Evolutionary conservation across 30 jellyfish, hydroid and myxozoan species (phyloP).

Genomic region (Catostylus mosaicus): DNA sequence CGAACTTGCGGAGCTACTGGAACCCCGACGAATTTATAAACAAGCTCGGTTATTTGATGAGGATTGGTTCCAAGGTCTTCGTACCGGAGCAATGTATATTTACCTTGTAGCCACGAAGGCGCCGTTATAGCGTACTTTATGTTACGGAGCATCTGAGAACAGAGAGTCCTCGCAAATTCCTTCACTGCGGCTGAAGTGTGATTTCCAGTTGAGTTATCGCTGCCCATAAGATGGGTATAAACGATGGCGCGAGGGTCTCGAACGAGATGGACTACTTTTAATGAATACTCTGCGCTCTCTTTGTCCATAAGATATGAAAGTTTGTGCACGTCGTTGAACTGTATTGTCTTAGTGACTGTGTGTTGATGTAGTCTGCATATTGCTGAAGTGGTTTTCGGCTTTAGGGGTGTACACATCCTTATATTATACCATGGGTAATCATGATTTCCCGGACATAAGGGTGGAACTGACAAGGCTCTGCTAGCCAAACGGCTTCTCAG

Average conservation of each 20-base stretch:
- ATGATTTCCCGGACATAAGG: conserved; percentile 94
- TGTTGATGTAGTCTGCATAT: conserved; percentile 98
- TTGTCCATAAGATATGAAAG: conserved; percentile 97
- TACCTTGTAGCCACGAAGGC: conserved; percentile 99
- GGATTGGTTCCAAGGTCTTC: conserved; percentile 99
- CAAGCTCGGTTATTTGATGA: conserved; percentile 97
- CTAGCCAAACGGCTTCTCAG: conserved; percentile 98
- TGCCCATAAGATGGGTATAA: conserved; percentile 84
- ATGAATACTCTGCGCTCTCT: conserved; percentile 96
- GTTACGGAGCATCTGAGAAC: conserved; percentile 92
- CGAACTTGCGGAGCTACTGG: conserved; percentile 99
- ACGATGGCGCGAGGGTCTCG: conserved; percentile 99
- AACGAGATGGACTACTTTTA: conserved; percentile 98
- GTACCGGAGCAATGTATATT: conserved; percentile 95
- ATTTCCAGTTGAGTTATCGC: conserved; percentile 75
- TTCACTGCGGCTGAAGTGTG: conserved; percentile 74
- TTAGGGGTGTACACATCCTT: conserved; percentile 98
- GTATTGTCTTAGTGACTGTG: conserved; percentile 94
- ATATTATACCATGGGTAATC: conserved; percentile 94
- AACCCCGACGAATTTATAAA: conserved; percentile 95
- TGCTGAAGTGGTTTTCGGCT: conserved; percentile 99
- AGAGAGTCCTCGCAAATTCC: conserved; percentile 77
- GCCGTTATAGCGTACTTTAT: conserved; percentile 98
- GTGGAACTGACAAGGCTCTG: conserved; percentile 99
- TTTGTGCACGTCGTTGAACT: conserved; percentile 95